Percentiles rank a stretch among this genome's conserved stretches.
Conservation (phyloP, 2,113 vertebrate species). For the Heterochromis multidens region DNA sequence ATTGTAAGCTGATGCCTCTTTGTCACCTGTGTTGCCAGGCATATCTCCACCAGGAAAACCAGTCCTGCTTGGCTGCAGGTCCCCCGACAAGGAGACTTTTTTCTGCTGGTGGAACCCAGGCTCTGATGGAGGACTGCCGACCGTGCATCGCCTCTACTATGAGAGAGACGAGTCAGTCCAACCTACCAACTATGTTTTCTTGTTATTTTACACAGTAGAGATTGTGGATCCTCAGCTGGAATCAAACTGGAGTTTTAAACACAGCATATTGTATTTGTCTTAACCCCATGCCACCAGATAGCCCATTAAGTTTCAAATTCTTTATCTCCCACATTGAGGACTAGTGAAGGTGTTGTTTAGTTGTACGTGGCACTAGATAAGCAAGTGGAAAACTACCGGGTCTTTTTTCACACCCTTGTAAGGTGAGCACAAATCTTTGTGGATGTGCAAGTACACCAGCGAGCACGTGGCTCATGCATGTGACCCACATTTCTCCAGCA, state of each 20-base stretch:
- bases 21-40: slow-evolving; percentile 70
- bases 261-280: not conserved
- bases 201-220: not conserved
- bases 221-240: not conserved
- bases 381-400: slow-evolving; percentile 45
- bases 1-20: not conserved
- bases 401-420: not conserved
- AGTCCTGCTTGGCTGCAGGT: slow-evolving; percentile 78
- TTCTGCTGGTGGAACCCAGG: slow-evolving; percentile 90
- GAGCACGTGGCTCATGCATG: not conserved
- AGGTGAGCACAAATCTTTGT: slow-evolving; percentile 8
- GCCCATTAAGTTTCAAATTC: not conserved
- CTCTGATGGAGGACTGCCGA: slow-evolving; percentile 81
- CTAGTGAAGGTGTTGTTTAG: not conserved
- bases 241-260: not conserved
- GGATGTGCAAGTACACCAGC: not conserved
- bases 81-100: slow-evolving; percentile 90
- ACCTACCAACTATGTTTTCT: not conserved
- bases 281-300: not conserved
- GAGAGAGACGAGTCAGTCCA: slow-evolving; percentile 79
- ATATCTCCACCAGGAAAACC: slow-evolving; percentile 83
- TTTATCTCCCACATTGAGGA: not conserved
- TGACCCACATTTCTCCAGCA: not conserved
- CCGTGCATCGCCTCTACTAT: slow-evolving; percentile 82
- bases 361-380: not conserved